Conservation (phyloP, 2,797 vertebrate species). For the Tragopan temminckii region DNA sequence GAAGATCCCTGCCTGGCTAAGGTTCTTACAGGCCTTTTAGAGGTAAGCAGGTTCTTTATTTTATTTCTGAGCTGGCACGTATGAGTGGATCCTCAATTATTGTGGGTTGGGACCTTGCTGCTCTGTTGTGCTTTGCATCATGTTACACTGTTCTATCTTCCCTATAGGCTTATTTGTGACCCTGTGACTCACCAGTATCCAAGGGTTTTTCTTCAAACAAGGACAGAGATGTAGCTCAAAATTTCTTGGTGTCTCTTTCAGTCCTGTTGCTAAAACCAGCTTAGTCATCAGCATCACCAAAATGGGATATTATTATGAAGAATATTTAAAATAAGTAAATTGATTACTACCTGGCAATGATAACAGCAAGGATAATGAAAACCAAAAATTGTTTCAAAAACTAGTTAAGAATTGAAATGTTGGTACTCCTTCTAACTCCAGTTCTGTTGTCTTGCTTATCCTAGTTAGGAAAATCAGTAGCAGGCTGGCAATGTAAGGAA, state of each 20-base stretch:
- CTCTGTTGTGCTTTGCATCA: no score
- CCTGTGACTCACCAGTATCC: background rate
- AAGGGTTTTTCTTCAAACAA: background rate
- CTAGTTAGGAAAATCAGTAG: background rate
- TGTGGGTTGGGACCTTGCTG: no score
- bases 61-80: no score
- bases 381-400: background rate
- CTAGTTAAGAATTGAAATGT: background rate
- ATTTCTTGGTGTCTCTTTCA: background rate
- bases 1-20: no score
- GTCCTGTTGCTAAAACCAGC: background rate
- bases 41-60: no score
- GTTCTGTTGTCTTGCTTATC: background rate
- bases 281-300: background rate
- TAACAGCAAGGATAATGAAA: background rate
- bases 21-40: no score
- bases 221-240: background rate
- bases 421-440: background rate
- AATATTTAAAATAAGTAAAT: background rate
- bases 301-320: background rate
- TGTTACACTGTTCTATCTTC: background rate
- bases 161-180: background rate
- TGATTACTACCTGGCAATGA: background rate
- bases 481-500: background rate
- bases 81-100: no score